Percentiles rank a stretch among this genome's conserved stretches.
Conservation (phyloP, 1,140 invertebrate genomes). For the Octopus bimaculoides region DNA sequence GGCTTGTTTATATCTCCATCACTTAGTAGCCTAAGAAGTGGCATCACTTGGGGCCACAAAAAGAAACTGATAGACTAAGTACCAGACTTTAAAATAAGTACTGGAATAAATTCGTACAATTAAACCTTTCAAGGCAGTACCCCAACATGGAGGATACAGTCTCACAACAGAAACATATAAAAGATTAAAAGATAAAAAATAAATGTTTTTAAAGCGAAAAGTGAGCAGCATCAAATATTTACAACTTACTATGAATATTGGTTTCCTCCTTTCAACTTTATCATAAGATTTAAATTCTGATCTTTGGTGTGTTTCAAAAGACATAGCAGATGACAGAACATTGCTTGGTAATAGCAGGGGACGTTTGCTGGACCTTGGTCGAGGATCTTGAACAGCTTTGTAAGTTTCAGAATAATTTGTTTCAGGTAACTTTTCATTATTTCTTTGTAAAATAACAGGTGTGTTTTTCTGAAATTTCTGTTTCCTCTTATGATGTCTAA, state of each 20-base stretch:
- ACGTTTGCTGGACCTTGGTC: constrained; percentile 48
- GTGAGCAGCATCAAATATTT: not conserved
- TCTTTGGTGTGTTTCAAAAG: constrained; percentile 45
- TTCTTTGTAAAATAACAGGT: not conserved
- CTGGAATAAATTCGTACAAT: no score
- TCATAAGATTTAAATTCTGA: constrained; percentile 36
- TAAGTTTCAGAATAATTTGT: constrained; percentile 38
- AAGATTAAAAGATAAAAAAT: no score
- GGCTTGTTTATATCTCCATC: no score
- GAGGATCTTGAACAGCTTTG: constrained; percentile 33
- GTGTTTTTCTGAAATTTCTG: not conserved
- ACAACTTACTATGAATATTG: constrained; percentile 38
- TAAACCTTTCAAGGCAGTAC: no score
- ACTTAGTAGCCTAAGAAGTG: no score
- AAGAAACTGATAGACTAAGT: no score
- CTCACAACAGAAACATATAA: no score
- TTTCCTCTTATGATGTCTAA: constrained; percentile 15
- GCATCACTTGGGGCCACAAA: no score
- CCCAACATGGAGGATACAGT: no score
- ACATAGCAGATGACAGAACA: constrained; percentile 40
- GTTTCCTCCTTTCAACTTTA: constrained; percentile 34
- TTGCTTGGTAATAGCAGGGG: constrained; percentile 24
- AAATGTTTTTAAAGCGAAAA: no score
- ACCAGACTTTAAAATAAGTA: no score
- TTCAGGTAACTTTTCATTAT: constrained; percentile 25